Evolutionary conservation across 2,888 invertebrate genomes (phyloP).

Genomic region (Ophion obscuratus): DNA sequence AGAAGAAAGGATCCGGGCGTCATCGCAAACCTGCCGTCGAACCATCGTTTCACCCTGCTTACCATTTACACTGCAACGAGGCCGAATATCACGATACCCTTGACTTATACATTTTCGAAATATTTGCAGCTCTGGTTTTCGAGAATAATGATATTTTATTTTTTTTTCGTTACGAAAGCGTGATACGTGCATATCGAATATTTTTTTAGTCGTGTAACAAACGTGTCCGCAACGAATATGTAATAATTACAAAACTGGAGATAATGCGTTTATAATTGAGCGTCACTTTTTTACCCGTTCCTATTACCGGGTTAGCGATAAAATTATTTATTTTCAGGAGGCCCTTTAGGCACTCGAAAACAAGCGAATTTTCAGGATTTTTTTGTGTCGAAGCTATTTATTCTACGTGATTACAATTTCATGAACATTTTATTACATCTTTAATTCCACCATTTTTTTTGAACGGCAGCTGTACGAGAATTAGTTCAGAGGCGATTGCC

Average conservation of each 20-base stretch:
- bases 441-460: too few species aligned
- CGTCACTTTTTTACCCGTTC: conserved; percentile 18
- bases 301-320: background rate
- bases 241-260: conserved; percentile 52
- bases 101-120: conserved; percentile 17
- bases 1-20: conserved; percentile 16
- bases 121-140: background rate
- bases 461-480: too few species aligned
- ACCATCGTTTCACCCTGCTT: background rate
- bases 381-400: too few species aligned
- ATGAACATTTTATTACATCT: too few species aligned
- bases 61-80: background rate
- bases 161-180: conserved; percentile 29
- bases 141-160: background rate
- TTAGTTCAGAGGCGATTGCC: too few species aligned
- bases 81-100: conserved; percentile 11
- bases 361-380: too few species aligned
- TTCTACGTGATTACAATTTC: too few species aligned
- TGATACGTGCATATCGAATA: conserved; percentile 44
- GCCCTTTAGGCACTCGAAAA: too few species aligned
- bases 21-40: conserved; percentile 22
- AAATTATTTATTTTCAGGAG: background rate
- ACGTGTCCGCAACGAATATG: conserved; percentile 50
- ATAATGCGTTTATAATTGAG: conserved; percentile 48
- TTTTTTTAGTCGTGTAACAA: conserved; percentile 45